These are phyloP conservation scores for Rhimphoctona megacephalus DNA, from an alignment of 2,888 invertebrate species.

Conservation along the genomic window DNA sequence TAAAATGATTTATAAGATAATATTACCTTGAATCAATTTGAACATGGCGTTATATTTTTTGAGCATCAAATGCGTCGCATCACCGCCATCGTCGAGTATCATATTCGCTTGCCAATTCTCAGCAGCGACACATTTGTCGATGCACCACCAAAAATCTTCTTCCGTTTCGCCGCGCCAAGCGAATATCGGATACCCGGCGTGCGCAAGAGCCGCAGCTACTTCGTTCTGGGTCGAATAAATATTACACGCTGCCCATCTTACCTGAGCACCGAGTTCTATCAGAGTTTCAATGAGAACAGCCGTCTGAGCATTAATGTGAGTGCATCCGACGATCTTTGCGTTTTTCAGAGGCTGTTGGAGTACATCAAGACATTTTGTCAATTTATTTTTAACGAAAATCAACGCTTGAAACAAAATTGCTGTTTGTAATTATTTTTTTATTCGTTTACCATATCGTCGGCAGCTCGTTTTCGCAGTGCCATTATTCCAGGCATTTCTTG, in stretches of 20 bases:
- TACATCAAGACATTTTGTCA: not conserved
- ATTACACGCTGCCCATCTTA: slow-evolving; percentile 99
- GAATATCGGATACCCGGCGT: slow-evolving; percentile 95
- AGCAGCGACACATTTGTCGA: slow-evolving; percentile 96
- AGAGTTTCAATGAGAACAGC: slow-evolving; percentile 97
- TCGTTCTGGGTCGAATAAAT: slow-evolving; percentile 99
- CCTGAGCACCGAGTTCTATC: slow-evolving; percentile 94
- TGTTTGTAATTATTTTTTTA: too few species aligned
- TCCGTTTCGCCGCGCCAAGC: slow-evolving; percentile 99
- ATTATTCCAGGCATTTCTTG: slow-evolving; percentile 99
- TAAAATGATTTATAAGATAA: not conserved
- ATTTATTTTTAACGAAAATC: not conserved
- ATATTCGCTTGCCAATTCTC: slow-evolving; percentile 99
- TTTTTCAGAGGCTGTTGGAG: slow-evolving; percentile 91
- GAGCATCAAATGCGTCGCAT: slow-evolving; percentile 97
- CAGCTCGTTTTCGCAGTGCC: slow-evolving; percentile 95
- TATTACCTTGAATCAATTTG: slow-evolving; percentile 94
- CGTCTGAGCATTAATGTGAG: slow-evolving; percentile 99
- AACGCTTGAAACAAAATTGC: accelerated
- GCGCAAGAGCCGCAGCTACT: slow-evolving; percentile 97
- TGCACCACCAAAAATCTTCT: slow-evolving; percentile 99
- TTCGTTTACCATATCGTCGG: slow-evolving; percentile 91
- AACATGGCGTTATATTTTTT: slow-evolving; percentile 98
- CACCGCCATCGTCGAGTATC: slow-evolving; percentile 99
- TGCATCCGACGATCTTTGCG: slow-evolving; percentile 98